Evolutionary conservation across 2,888 invertebrate genomes (phyloP), one percentile per base, ranked within the genome.

Genomic region (Drosophila setosimentum): DNA sequence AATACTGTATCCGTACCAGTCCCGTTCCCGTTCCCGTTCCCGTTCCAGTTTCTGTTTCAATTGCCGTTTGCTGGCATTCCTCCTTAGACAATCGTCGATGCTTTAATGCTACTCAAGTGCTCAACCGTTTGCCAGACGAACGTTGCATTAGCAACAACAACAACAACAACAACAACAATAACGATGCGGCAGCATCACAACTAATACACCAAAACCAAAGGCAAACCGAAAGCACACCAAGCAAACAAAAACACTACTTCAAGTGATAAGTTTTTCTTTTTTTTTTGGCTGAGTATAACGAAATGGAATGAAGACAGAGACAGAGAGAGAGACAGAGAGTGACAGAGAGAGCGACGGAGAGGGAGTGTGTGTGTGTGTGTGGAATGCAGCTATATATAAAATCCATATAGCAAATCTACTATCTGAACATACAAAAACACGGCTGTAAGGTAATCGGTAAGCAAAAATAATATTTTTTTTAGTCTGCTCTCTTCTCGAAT

Each of bases 61-160:
- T 33, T 51, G 32, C 48, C 61, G 40, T 37, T 62, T 27, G 45
- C 42, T 54, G 54, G 73, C 42, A 73, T 58, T 68, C 69, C 64
- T 69, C 16, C 45, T 69, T 72, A 75, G 83, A 83, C 79, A 81
- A 83, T 78, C 72, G 81, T 81, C 70, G 77, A 83, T 86, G 82
- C 82, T 82, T 83, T 86, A 86, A 83, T 83, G 86, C 83, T 73
- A 77, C 86, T 83, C 75, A 82, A 83, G 82, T 75, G 83, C 80
- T 82, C 83, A 83, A 86, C 81, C 76, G 70, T 73, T 80, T 78
- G 82, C 71, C 61, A 68, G 77, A 74, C 73, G 49, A 74, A 68
- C 68, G 71, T 65, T 67, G 57, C 67, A 68, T 24, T 67, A 50
- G 21, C 21, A 32, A 53, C 75, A 66, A 45, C 57, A 74, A 51